A percentile compares a stretch with the other conserved stretches of the same genome.
Conservation (phyloP, 2,888 invertebrate species). For the Drosophila birchii region DNA sequence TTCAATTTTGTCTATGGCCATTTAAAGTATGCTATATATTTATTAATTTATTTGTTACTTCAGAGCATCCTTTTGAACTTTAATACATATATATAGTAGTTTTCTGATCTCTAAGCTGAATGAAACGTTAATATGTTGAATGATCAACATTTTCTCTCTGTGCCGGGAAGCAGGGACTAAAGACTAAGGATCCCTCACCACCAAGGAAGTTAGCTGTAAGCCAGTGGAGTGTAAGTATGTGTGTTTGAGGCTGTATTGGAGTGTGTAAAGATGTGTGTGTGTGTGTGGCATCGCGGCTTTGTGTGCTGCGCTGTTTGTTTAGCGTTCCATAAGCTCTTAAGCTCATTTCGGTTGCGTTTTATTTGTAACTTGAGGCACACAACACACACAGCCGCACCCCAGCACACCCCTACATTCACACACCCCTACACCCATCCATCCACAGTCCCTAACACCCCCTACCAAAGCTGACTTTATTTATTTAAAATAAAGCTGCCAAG, state of each 20-base stretch:
- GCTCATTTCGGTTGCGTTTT: slow-evolving; percentile 79
- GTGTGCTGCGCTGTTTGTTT: slow-evolving; percentile 76
- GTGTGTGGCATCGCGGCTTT: slow-evolving; percentile 67
- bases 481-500: slow-evolving; percentile 77
- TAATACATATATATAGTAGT: too few species aligned
- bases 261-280: slow-evolving; percentile 9
- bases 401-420: slow-evolving; percentile 1
- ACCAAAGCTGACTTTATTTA: slow-evolving; percentile 60
- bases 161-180: slow-evolving; percentile 34
- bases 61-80: neutral
- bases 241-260: neutral
- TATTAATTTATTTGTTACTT: neutral
- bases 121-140: neutral
- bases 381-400: slow-evolving; percentile 11
- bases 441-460: slow-evolving; percentile 2
- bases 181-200: slow-evolving; percentile 40
- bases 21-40: neutral
- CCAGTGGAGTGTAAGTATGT: slow-evolving; percentile 6
- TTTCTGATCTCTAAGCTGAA: neutral
- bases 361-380: slow-evolving; percentile 77
- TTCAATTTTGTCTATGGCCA: neutral
- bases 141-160: slow-evolving; percentile 2
- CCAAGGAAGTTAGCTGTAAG: slow-evolving; percentile 39
- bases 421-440: slow-evolving; percentile 5
- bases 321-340: slow-evolving; percentile 79